Conservation (phyloP, 2,797 vertebrate species). For the Austrolebias charrua region DNA sequence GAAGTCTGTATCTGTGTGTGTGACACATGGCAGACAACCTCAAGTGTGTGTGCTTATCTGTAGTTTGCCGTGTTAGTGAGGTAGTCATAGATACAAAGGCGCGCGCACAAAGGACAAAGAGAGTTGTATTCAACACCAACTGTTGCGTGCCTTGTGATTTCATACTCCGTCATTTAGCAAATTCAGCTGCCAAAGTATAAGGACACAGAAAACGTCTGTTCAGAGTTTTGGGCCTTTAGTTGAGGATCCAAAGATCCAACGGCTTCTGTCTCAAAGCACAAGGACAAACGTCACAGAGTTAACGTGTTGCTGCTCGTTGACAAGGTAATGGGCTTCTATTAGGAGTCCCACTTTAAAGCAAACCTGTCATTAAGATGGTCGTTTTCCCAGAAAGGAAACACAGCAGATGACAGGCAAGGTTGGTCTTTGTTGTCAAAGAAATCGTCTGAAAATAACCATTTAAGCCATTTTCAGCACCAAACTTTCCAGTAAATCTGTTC, state of each 20-base stretch:
- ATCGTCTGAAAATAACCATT: too few species aligned
- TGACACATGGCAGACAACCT: not conserved
- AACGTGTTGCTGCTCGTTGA: not conserved
- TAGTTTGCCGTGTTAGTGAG: slow-evolving; percentile 38
- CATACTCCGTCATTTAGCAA: slow-evolving; percentile 29
- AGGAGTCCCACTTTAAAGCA: not conserved
- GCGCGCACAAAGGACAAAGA: slow-evolving; percentile 39
- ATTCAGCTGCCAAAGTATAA: slow-evolving; percentile 17
- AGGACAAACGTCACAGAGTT: not conserved
- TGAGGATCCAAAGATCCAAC: not conserved
- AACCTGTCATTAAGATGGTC: not conserved
- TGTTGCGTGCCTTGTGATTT: slow-evolving; percentile 47
- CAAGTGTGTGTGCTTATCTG: slow-evolving; percentile 21
- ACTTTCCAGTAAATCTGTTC: too few species aligned
- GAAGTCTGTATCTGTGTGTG: not conserved
- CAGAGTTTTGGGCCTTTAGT: not conserved
- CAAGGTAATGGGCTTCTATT: not conserved
- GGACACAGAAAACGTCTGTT: not conserved
- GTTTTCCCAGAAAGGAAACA: too few species aligned
- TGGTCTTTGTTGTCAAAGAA: too few species aligned
- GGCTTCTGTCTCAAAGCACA: not conserved
- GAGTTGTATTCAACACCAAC: slow-evolving; percentile 42
- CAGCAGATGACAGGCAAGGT: too few species aligned
- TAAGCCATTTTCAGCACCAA: too few species aligned
- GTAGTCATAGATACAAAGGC: slow-evolving; percentile 52